Base-by-base conservation (phyloP, 2,797 vertebrate genomes). In the Limnodromus scolopaceus region DNA sequence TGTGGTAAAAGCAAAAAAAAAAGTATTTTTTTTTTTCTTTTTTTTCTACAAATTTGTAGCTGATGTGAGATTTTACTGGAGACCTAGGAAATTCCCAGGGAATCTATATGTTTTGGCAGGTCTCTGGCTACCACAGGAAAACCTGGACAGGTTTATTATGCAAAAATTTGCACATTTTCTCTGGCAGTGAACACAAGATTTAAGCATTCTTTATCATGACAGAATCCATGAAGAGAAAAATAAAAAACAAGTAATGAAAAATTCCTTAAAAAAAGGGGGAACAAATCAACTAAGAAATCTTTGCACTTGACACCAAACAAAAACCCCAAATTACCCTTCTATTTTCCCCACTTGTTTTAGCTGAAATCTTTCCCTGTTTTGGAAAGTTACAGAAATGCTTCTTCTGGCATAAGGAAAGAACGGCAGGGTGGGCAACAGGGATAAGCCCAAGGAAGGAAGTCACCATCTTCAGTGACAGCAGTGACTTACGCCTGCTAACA, bases 381-480 rank as follows among this genome's bases (percentile, higher is more conserved):
- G 39, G 17, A 34, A 94, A 69, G n/a, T 82, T 90, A 76, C 30
- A 78, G 53, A 88, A 88, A 78, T 7, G 13, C 24, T 63, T 71
- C 39, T 91, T 72, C 51, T 77, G 46, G 30, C 74, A 58, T 72
- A 92, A 83, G 18, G 39, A 70, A 87, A 91, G 68, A 84, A 84
- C 88, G 79, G 41, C 63, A 65, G 45, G 48, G 43, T 6, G 1
- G n/a, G 85, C 87, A 94, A 92, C n/a, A 80, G 32, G 64, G 69
- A 74, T 45, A 49, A 88, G 27, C 65, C 49, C 69, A 72, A 74
- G 79, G 92, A 72, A 74, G 76, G 90, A 91, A 94, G 92, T 74
- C 88, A 78, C 66, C 58, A 43, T 87, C 66, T 76, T 91, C 74
- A 23, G 70, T 82, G 88, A 86, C 80, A 96, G 80, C 83, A 95